A percentile compares a stretch with the other conserved stretches of the same genome.
Conservation (phyloP, 2,113 vertebrate genomes). For the Rhombomys opimus region DNA sequence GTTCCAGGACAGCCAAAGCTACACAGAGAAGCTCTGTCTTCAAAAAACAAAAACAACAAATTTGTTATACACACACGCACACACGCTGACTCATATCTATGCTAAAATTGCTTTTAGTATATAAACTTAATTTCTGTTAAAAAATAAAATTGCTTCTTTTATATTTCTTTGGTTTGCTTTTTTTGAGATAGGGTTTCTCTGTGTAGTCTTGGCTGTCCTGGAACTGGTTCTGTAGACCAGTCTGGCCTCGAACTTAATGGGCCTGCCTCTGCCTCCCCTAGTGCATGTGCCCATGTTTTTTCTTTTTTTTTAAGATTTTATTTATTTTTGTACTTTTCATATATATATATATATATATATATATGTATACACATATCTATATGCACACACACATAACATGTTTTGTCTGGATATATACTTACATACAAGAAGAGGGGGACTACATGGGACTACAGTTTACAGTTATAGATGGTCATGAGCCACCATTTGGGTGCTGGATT, state of each 20-base stretch:
- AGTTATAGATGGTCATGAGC: not conserved
- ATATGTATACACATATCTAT: no score
- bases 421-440: not conserved
- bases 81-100: not conserved
- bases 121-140: conserved; percentile 27
- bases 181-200: not conserved
- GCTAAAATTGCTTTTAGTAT: conserved; percentile 30
- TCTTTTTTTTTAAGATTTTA: not conserved
- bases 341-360: no score
- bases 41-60: not conserved
- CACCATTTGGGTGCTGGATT: not conserved
- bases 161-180: not conserved
- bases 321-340: not conserved
- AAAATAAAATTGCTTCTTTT: conserved; percentile 37
- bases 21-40: not conserved
- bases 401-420: not conserved
- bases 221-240: not conserved
- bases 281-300: no score
- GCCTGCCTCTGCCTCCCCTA: not conserved
- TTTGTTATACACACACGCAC: no score
- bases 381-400: not conserved
- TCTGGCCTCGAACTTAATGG: not conserved
- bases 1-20: not conserved
- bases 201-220: not conserved
- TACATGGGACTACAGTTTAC: not conserved